phyloP scores from a whole-genome alignment of 2,797 vertebrate species.

The Notamacropus eugenii region DNA sequence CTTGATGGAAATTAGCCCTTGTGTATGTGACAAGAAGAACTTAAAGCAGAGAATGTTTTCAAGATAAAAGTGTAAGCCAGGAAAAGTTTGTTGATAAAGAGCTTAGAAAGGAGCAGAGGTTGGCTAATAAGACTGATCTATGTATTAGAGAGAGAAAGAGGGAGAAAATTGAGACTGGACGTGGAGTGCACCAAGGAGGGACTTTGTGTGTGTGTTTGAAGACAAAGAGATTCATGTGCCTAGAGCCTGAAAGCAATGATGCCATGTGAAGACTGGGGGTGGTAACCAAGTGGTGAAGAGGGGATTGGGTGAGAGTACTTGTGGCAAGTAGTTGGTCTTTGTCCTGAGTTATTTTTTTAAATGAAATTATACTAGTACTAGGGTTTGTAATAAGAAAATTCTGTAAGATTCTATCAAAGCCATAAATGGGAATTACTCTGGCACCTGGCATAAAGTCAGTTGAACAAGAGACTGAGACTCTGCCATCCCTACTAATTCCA shows the following conservation, averaged over 20 bases:
- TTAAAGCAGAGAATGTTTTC: not conserved
- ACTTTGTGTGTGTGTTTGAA: not conserved
- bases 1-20: not conserved
- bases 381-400: not conserved
- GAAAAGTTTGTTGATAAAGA: not conserved
- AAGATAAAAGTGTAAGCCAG: not conserved
- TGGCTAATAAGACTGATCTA: not conserved
- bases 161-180: not conserved
- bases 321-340: not conserved
- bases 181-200: not conserved
- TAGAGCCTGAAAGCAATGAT: not conserved
- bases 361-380: not conserved
- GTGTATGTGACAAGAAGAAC: not conserved
- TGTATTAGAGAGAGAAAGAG: not conserved
- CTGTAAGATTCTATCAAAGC: not conserved
- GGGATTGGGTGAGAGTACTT: not conserved
- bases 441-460: not conserved
- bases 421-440: not conserved
- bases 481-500: not conserved
- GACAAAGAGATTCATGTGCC: too few relatives aligned
- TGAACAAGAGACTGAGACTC: not conserved
- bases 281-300: not conserved
- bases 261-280: not conserved
- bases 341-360: not conserved
- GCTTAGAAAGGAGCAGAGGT: not conserved